phyloP scores from a whole-genome alignment of 2,797 vertebrate species.

The Anniella stebbinsi region DNA sequence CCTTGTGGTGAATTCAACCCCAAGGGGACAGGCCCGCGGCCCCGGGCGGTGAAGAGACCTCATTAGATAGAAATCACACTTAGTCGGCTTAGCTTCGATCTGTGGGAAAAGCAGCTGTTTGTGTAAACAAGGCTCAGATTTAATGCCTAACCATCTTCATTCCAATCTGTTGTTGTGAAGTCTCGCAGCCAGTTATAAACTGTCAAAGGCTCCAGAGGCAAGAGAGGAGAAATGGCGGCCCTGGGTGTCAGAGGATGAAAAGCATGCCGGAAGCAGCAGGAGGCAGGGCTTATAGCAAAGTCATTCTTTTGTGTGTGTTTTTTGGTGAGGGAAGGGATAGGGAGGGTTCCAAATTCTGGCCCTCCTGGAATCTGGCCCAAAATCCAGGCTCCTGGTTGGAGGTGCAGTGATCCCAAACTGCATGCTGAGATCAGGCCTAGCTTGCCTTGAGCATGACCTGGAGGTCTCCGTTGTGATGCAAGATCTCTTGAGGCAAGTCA shows the following conservation, averaged over 20 bases:
- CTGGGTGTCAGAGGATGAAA: no score
- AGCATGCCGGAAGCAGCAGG: not conserved
- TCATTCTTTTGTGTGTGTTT: no score
- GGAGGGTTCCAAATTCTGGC: not conserved
- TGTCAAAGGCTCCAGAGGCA: not conserved
- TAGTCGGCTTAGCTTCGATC: constrained; percentile 60
- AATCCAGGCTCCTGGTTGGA: no score
- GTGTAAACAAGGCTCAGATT: constrained; percentile 35
- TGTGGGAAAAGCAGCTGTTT: constrained; percentile 25
- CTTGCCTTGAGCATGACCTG: no score
- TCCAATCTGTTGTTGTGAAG: not conserved
- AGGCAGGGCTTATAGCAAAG: not conserved
- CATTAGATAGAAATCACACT: constrained; percentile 45
- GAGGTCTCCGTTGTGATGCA: no score
- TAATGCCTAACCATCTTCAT: constrained; percentile 1
- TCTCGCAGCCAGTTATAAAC: not conserved
- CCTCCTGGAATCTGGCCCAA: not conserved
- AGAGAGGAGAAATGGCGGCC: not conserved
- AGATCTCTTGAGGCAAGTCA: no score
- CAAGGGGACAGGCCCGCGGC: not conserved
- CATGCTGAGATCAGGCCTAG: no score
- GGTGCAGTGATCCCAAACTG: no score
- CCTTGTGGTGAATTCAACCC: not conserved
- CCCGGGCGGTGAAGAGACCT: not conserved
- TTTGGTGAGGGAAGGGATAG: rapidly evolving